These are phyloP conservation scores for Oscheius sp. DNA, from an alignment of 2,888 invertebrate genomes.

Conservation along the genomic window DNA sequence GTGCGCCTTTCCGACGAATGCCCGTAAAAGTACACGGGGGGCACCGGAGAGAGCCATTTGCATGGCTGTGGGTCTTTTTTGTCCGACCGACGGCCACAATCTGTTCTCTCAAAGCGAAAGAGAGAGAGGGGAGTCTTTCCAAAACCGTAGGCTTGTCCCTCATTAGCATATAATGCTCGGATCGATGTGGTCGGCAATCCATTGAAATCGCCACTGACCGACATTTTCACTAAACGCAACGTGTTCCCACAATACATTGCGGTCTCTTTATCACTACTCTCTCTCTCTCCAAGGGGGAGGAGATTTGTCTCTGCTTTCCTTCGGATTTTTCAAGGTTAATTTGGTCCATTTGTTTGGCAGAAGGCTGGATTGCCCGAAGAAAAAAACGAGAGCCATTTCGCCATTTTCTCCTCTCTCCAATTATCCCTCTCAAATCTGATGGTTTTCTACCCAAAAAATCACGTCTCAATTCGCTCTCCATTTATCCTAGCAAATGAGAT, in stretches of 20 bases:
- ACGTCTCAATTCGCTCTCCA: too few species aligned
- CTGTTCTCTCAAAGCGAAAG: slow-evolving; percentile 32
- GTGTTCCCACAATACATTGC: slow-evolving; percentile 7
- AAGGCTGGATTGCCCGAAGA: too few species aligned
- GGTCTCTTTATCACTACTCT: neutral
- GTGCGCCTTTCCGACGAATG: neutral
- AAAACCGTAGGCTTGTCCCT: neutral
- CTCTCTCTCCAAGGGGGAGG: neutral
- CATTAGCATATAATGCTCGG: slow-evolving; percentile 24
- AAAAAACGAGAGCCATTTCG: neutral
- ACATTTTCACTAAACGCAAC: neutral
- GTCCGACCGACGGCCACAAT: neutral
- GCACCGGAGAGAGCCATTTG: neutral
- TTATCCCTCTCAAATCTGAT: too few species aligned
- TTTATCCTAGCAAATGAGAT: too few species aligned
- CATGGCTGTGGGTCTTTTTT: neutral
- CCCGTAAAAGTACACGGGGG: neutral
- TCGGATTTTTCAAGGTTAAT: too few species aligned
- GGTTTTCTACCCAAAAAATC: too few species aligned
- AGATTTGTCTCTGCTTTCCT: neutral
- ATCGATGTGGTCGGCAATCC: slow-evolving; percentile 23
- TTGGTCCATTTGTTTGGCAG: too few species aligned
- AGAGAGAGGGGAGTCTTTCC: too few species aligned
- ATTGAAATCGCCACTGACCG: slow-evolving; percentile 28
- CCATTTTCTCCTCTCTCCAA: neutral